Base-by-base conservation (phyloP, 1,140 invertebrate species). In the Onthophagus taurus region DNA sequence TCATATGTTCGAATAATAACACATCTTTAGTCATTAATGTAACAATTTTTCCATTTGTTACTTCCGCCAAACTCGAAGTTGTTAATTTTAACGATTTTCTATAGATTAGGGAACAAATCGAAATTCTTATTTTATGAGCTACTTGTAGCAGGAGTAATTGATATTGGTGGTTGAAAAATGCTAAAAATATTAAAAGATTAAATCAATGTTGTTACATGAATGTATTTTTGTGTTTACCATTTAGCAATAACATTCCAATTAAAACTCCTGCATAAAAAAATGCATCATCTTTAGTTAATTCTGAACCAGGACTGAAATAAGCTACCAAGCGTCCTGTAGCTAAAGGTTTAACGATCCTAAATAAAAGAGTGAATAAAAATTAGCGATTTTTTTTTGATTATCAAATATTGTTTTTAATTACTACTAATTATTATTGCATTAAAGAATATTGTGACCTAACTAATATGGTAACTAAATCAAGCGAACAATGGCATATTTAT, bases 1-100 rank as follows among this genome's bases (percentile, higher is more conserved):
- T 65, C 1, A 75, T 74, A 31, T 73, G 69, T 57, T 86, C 83
- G 52, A 85, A 76, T 12, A 80, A 71, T 41, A 77, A 80, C 39
- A 85, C 80, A 61, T 95, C 90, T 63, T 93, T 95, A 11, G 89
- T 89, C 50, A 96, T 70, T 3, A 95, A 71, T 67, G 94, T 96
- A 13, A 94, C 82, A 59, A 94, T 81, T 68, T 94, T 81, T n/a
- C 90, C 89, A 21, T 78, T 74, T 5, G 85, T 88, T 2, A 85
- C 88, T 58, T 85, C 72, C 12, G 78, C 77, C 17, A 90, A 59
- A 5, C 85, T 78, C 2, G 72, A 76, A 55, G 78, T 77, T 36
- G 74, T 83, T 4, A 88, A 58, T 16, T 73, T 72, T 16, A 85
- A 61, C 13, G 77, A 72, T 78, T 90, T 90, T 58, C 83, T 76